Conservation (phyloP, 2,888 invertebrate genomes). For the Biston stratarius region DNA sequence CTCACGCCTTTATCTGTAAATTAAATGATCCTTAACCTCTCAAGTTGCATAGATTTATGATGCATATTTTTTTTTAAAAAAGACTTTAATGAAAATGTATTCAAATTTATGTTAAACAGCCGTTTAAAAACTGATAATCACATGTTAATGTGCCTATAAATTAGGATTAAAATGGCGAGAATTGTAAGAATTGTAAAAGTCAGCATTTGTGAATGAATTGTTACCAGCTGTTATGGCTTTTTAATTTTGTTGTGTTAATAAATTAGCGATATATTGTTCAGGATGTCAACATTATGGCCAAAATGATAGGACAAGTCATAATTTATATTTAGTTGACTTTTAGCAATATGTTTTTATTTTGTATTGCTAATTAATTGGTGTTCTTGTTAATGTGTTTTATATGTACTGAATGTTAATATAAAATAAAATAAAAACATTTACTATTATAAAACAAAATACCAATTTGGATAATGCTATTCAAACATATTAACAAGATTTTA, state of each 20-base stretch:
- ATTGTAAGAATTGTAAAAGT: slow-evolving; percentile 43
- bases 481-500: too few relatives aligned
- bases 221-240: slow-evolving; percentile 32
- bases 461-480: too few relatives aligned
- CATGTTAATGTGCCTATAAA: slow-evolving; percentile 52
- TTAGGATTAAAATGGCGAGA: slow-evolving; percentile 43
- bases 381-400: not conserved
- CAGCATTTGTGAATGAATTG: slow-evolving; percentile 38
- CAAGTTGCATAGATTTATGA: slow-evolving; percentile 22
- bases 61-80: slow-evolving; percentile 36
- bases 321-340: not conserved
- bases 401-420: too few relatives aligned
- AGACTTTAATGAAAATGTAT: slow-evolving; percentile 46
- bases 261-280: slow-evolving; percentile 9
- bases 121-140: slow-evolving; percentile 49
- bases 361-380: not conserved
- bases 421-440: too few relatives aligned
- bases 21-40: not conserved
- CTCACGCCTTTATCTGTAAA: not conserved
- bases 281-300: slow-evolving; percentile 5
- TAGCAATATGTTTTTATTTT: not conserved
- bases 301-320: not conserved
- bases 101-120: slow-evolving; percentile 59
- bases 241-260: slow-evolving; percentile 30
- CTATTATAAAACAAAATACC: too few relatives aligned